phyloP scores from a whole-genome alignment of 2,888 invertebrate genomes.

The Ypsolopha scabrella region DNA sequence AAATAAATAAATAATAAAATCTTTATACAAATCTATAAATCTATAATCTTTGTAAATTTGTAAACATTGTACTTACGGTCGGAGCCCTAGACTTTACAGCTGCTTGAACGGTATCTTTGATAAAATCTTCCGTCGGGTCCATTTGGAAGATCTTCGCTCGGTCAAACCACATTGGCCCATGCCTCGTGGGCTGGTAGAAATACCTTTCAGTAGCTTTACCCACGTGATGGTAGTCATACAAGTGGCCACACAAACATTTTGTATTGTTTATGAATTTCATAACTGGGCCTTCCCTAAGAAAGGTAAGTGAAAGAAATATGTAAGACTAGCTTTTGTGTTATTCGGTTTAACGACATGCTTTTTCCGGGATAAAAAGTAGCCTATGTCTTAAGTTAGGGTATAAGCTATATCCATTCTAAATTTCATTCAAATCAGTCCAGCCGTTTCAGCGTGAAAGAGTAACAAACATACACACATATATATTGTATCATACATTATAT shows the following conservation, averaged over 20 bases:
- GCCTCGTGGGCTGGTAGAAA: constrained; percentile 36
- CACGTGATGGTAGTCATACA: constrained; percentile 38
- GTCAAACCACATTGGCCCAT: constrained; percentile 36
- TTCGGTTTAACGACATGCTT: too few relatives aligned
- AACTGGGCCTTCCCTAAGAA: constrained; percentile 31
- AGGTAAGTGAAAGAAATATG: not conserved
- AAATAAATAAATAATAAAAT: too few relatives aligned
- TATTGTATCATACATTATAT: too few relatives aligned
- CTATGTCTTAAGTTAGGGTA: too few relatives aligned
- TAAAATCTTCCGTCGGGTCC: constrained; percentile 47
- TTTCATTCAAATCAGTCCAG: too few relatives aligned
- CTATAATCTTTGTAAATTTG: too few relatives aligned
- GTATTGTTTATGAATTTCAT: constrained; percentile 35
- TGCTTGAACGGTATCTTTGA: constrained; percentile 33
- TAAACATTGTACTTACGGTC: constrained; percentile 22
- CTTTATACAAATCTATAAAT: too few relatives aligned
- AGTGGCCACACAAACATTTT: constrained; percentile 49
- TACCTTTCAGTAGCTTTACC: constrained; percentile 35
- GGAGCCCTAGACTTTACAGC: constrained; percentile 32
- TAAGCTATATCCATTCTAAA: too few relatives aligned
- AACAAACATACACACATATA: too few relatives aligned
- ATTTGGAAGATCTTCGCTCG: constrained; percentile 45
- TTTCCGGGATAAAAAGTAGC: too few relatives aligned
- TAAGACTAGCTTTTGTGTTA: too few relatives aligned
- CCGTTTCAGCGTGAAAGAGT: too few relatives aligned